These are phyloP conservation scores for Catotricha subobsoleta DNA, from an alignment of 2,888 invertebrate genomes.

Conservation along the genomic window DNA sequence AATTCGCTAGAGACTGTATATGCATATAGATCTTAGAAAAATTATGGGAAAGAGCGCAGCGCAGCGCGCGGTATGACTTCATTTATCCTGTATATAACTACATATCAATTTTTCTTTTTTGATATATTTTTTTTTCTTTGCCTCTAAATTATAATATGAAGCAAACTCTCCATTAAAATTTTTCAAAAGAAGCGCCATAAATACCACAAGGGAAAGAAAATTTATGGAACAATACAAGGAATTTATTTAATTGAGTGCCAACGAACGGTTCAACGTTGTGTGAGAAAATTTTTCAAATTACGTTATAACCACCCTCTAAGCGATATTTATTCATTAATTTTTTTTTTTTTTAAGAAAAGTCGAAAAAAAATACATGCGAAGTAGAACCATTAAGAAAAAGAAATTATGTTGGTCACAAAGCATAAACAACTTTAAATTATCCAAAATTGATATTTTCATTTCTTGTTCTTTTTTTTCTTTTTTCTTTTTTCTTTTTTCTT, in stretches of 20 bases:
- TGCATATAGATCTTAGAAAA: neutral
- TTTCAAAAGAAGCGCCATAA: slow-evolving; percentile 4
- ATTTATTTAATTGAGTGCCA: slow-evolving; percentile 1
- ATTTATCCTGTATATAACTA: no score
- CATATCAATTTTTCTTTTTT: no score
- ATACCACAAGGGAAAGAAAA: slow-evolving; percentile 2
- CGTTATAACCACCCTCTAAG: neutral
- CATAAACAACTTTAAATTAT: no score
- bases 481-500: no score
- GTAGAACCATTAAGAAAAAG: neutral
- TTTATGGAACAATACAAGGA: slow-evolving; percentile 4
- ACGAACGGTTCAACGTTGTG: neutral
- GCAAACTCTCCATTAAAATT: slow-evolving; percentile 2
- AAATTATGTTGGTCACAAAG: no score
- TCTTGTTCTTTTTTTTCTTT: no score
- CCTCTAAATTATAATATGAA: neutral
- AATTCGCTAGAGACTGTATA: neutral
- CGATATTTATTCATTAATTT: neutral
- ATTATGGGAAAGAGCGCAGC: no score
- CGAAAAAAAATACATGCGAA: neutral
- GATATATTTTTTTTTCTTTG: neutral
- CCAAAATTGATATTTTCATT: no score
- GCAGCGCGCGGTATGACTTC: no score
- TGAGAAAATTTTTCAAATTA: neutral
- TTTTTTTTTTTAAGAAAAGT: no score